phyloP scores from a whole-genome alignment of 2,113 vertebrate genomes.

The Athene noctua region DNA sequence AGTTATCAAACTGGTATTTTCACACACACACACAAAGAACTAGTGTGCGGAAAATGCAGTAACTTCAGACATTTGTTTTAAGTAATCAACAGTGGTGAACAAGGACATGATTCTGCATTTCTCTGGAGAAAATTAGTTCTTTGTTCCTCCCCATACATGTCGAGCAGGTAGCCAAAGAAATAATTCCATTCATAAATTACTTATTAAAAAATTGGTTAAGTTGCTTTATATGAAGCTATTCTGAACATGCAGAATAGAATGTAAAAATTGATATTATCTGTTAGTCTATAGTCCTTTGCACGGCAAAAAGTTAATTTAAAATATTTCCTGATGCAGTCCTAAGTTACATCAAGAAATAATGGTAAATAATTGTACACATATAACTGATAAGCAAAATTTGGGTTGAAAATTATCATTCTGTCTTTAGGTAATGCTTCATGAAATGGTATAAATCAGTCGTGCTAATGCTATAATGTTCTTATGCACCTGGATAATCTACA shows the following conservation, averaged over 20 bases:
- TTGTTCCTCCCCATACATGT: neutral
- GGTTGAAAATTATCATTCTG: neutral
- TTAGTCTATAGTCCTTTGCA: neutral
- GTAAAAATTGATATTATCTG: neutral
- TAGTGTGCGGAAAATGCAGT: neutral
- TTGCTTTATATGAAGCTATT: neutral
- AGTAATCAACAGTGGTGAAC: neutral
- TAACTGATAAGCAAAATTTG: neutral
- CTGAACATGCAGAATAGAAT: neutral
- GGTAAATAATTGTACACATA: neutral
- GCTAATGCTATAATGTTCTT: neutral
- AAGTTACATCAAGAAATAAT: neutral
- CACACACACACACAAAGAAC: neutral
- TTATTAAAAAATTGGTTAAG: neutral
- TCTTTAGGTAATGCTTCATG: neutral
- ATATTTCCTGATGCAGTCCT: neutral
- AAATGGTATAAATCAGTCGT: neutral
- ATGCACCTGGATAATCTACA: neutral
- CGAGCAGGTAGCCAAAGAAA: neutral
- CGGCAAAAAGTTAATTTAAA: neutral
- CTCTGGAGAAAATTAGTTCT: neutral
- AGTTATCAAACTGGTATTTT: slow-evolving; percentile 13
- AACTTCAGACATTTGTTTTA: slow-evolving; percentile 10
- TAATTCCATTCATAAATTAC: neutral
- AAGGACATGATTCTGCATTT: neutral